Base-by-base conservation (phyloP, 2,888 invertebrate species). In the Schrankia costaestrigalis region DNA sequence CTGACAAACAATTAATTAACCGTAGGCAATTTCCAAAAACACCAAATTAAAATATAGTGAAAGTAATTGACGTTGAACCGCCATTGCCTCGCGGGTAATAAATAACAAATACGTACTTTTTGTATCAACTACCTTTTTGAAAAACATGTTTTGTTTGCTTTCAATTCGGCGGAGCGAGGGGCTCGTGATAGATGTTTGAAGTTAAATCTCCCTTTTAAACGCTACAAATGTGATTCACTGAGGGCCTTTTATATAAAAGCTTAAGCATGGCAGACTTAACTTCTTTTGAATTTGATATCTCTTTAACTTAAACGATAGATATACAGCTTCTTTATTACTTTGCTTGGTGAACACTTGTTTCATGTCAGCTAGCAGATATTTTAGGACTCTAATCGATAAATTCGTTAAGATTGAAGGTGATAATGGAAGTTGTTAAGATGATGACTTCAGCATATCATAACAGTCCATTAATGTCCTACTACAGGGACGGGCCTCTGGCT, bases 151-250 rank as follows among this genome's bases (percentile, higher is more conserved):
- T 72, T 85, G 83, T 85, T 85, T 84, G 77, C 74, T 80, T 85
- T 85, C 75, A 76, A 85, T 86, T 84, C 80, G 60, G 42, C 51
- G 50, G 54, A 52, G 55, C 56, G 67, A 65, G 73, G 76, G 76
- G 76, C 63, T 70, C 70, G 60, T 66, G 71, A 76, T 77, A 76
- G 67, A 76, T 72, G 80, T 83, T 84, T 80, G 78, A 81, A 83
- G 83, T 78, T 80, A 84, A 84, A 81, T 83, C 83, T 82, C 82
- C 82, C 83, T 81, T 75, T 78, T 77, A 78, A 80, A 82, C 65
- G 78, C 60, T 75, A 64, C 64, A 74, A 80, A 77, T 78, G 80
- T 82, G 83, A 84, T 83, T 84, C 82, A 66, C 56, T 65, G 71
- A 65, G 63, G 67, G 72, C 74, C 78, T 75, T 80, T 80, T 78